Evolutionary conservation across 2,113 vertebrate species (phyloP).

Genomic region (Psilopogon haemacephalus): DNA sequence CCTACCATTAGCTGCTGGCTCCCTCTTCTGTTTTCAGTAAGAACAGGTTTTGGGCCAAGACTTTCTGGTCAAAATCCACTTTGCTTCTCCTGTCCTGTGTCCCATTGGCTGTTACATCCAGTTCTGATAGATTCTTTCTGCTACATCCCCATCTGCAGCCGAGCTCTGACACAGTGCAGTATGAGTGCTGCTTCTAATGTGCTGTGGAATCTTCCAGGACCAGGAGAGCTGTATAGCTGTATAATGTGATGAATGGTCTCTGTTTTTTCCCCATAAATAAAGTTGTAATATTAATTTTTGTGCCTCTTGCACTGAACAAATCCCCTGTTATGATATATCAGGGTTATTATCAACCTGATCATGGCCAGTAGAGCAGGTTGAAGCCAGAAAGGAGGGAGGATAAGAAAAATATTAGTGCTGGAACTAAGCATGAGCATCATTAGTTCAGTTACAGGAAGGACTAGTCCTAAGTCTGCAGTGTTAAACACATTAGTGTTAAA

Average conservation of each 20-base stretch:
- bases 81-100: neutral
- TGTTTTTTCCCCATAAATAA: neutral
- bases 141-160: neutral
- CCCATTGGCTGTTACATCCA: neutral
- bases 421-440: neutral
- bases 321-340: neutral
- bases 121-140: neutral
- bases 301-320: neutral
- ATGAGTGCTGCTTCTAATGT: neutral
- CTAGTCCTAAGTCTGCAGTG: neutral
- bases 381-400: neutral
- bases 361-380: neutral
- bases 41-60: neutral
- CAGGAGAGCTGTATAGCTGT: neutral
- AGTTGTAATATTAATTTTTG: neutral
- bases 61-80: neutral
- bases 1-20: neutral
- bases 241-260: neutral
- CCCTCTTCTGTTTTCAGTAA: neutral
- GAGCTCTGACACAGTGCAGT: neutral
- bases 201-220: neutral
- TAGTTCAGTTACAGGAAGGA: neutral
- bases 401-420: neutral
- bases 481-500: neutral
- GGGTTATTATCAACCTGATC: neutral